Evolutionary conservation across 1,140 invertebrate species (phyloP).

Genomic region (Thereuonema tuberculata): DNA sequence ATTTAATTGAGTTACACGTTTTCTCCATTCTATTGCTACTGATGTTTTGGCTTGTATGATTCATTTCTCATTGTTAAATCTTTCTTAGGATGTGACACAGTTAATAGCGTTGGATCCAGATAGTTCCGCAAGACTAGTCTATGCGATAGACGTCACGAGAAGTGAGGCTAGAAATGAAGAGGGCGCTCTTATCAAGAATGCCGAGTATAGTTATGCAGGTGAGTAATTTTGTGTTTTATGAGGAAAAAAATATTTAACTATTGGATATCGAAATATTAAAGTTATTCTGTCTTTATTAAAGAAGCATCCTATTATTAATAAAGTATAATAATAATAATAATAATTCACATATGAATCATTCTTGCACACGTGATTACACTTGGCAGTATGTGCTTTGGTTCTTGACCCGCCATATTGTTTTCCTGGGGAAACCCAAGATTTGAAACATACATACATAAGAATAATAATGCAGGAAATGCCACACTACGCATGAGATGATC

Average conservation of each 20-base stretch:
- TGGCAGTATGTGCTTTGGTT: too few relatives aligned
- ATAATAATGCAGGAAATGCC: too few relatives aligned
- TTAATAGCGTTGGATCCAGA: constrained; percentile 21
- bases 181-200: constrained; percentile 26
- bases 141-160: constrained; percentile 40
- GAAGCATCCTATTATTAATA: not conserved
- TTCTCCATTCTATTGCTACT: too few relatives aligned
- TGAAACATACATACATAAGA: too few relatives aligned
- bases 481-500: too few relatives aligned
- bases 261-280: not conserved
- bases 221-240: not conserved
- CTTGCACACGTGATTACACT: too few relatives aligned
- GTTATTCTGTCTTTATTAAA: not conserved
- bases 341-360: not conserved
- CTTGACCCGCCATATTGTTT: too few relatives aligned
- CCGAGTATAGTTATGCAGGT: constrained; percentile 1
- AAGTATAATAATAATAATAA: not conserved
- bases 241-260: not conserved
- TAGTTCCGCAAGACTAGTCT: constrained; percentile 17
- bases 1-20: too few relatives aligned
- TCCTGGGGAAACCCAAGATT: too few relatives aligned
- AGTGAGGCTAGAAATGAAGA: constrained; percentile 69
- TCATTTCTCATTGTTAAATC: too few relatives aligned
- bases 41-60: too few relatives aligned
- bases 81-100: constrained; percentile 9